These are phyloP conservation scores for Eristalis tenax DNA, from an alignment of 2,888 invertebrate genomes.

Conservation along the genomic window DNA sequence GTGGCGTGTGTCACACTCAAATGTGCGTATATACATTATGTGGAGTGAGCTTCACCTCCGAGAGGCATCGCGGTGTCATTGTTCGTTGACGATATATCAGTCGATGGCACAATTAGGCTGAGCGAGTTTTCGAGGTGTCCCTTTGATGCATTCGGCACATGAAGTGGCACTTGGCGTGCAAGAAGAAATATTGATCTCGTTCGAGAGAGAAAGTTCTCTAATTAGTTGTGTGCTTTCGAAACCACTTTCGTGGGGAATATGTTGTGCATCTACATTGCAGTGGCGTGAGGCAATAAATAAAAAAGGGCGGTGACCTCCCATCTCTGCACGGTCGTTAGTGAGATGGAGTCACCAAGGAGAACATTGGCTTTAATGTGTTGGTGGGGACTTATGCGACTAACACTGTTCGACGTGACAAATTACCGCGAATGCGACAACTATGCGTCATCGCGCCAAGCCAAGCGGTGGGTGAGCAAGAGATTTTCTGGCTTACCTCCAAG, in stretches of 20 bases:
- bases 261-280: background rate
- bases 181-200: slow-evolving; percentile 10
- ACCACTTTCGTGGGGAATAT: background rate
- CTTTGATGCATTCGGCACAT: slow-evolving; percentile 1
- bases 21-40: background rate
- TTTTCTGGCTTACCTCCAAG: background rate
- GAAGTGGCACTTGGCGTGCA: background rate
- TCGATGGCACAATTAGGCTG: background rate
- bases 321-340: background rate
- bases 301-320: background rate
- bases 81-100: background rate
- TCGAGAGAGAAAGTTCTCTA: slow-evolving; percentile 11
- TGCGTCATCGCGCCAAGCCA: background rate
- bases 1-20: background rate
- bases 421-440: background rate
- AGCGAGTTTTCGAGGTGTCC: background rate
- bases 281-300: background rate
- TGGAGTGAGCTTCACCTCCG: background rate
- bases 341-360: background rate
- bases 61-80: background rate
- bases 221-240: slow-evolving; percentile 19
- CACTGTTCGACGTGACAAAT: background rate
- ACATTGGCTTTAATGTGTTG: background rate
- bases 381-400: background rate
- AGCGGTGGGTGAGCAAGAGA: background rate